Evolutionary conservation across 2,113 vertebrate species (phyloP).

Genomic region (Lampris megalopsis): DNA sequence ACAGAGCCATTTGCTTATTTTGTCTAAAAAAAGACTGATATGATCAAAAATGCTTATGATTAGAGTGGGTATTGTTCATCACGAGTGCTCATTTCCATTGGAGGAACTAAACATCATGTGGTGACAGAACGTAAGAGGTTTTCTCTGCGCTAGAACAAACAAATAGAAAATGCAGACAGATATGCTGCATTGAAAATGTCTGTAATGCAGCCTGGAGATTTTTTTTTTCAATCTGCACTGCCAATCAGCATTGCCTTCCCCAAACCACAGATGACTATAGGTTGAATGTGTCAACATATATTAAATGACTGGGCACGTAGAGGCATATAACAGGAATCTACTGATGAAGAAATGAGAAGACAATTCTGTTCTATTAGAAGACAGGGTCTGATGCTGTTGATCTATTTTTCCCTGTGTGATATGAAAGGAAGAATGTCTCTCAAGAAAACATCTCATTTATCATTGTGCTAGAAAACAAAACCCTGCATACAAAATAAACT

Average conservation of each 20-base stretch:
- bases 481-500: not conserved
- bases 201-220: not conserved
- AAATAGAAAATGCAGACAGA: not conserved
- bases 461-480: not conserved
- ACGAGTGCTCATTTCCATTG: not conserved
- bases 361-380: conserved; percentile 1
- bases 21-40: not conserved
- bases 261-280: not conserved
- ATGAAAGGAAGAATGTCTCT: not conserved
- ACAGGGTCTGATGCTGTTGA: not conserved
- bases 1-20: not conserved
- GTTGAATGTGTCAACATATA: not conserved
- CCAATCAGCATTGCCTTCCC: no score
- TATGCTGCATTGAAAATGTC: not conserved
- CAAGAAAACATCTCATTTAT: not conserved
- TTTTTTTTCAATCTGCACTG: not conserved
- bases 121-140: not conserved
- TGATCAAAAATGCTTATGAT: not conserved
- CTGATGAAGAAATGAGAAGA: conserved; percentile 1
- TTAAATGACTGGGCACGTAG: not conserved
- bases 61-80: not conserved
- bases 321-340: not conserved
- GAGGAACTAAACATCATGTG: not conserved
- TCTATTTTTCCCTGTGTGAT: conserved; percentile 13
- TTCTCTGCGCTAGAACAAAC: not conserved